Conservation (phyloP, 2,797 vertebrate genomes). For the Propithecus deckenii region DNA sequence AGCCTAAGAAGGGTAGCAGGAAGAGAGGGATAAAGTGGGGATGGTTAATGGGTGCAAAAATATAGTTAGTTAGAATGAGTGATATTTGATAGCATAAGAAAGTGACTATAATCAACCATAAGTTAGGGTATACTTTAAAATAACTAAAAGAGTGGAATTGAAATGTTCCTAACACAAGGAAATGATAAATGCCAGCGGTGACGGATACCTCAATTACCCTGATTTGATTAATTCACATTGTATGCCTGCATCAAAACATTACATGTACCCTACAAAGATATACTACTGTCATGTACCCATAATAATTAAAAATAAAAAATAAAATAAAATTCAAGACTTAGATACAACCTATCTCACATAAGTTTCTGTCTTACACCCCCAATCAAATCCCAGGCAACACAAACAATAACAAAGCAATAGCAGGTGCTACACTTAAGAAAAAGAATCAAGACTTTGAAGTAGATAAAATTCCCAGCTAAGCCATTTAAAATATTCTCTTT, state of each 20-base stretch:
- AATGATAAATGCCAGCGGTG: not conserved
- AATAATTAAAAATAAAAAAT: not conserved
- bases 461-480: conserved; percentile 52
- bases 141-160: not conserved
- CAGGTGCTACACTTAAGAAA: conserved; percentile 54
- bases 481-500: conserved; percentile 13
- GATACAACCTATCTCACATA: not conserved
- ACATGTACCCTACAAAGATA: not conserved
- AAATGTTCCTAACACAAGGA: not conserved
- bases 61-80: not conserved
- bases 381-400: conserved; percentile 65
- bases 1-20: not conserved
- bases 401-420: conserved; percentile 56
- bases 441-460: conserved; percentile 39
- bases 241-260: not conserved
- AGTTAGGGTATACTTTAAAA: not conserved
- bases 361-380: conserved; percentile 6
- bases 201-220: not conserved
- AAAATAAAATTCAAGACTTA: not conserved
- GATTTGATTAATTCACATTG: not conserved
- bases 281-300: not conserved
- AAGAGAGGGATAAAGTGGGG: not conserved
- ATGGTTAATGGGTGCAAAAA: not conserved
- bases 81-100: not conserved
- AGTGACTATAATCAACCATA: not conserved